Evolutionary conservation across 2,113 vertebrate species (phyloP).

Genomic region (Lycaon pictus): DNA sequence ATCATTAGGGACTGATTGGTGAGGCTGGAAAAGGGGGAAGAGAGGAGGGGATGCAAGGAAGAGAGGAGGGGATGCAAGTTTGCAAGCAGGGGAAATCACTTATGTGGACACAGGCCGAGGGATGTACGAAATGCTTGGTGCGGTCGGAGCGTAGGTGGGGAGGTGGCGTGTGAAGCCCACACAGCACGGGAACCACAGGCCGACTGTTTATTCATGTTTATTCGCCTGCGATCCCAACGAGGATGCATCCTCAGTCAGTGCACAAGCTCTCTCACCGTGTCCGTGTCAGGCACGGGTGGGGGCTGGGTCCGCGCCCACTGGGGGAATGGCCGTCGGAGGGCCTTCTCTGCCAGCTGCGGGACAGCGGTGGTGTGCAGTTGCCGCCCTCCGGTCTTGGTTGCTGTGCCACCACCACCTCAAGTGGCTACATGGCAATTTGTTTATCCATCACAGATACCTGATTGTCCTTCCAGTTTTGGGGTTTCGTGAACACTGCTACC

Average conservation of each 20-base stretch:
- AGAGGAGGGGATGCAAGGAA: too few species aligned
- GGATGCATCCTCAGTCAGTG: neutral
- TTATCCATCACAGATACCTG: neutral
- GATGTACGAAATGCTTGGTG: neutral
- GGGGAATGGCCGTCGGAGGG: too few species aligned
- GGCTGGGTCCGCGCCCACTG: neutral
- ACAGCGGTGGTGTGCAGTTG: neutral
- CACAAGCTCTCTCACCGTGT: neutral
- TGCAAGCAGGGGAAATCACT: neutral
- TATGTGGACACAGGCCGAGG: neutral
- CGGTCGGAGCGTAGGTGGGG: neutral
- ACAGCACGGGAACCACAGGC: neutral
- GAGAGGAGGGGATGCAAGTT: too few species aligned
- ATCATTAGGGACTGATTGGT: neutral
- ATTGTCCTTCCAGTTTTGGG: neutral
- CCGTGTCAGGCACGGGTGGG: accelerated
- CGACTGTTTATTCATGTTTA: neutral
- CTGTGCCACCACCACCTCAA: accelerated
- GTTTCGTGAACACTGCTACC: neutral
- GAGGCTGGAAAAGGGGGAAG: neutral
- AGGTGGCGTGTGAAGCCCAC: neutral
- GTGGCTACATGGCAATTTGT: accelerated
- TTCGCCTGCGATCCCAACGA: neutral
- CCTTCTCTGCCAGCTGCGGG: too few species aligned
- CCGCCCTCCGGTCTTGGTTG: neutral